phyloP scores from a whole-genome alignment of 1,140 invertebrate species.

The Trichomalopsis sarcophagae region DNA sequence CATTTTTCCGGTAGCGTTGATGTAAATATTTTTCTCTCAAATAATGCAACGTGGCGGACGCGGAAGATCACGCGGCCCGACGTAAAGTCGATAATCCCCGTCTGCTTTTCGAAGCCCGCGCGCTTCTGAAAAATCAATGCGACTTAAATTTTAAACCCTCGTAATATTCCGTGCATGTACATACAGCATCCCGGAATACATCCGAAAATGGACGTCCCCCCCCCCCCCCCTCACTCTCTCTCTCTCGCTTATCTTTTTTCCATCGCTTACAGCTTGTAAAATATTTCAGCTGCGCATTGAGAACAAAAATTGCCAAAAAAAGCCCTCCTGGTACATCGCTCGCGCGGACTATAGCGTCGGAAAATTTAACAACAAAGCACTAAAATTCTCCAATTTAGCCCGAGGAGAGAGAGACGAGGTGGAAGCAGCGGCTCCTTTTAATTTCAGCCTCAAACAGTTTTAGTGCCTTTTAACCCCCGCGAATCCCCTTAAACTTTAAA shows the following conservation, averaged over 20 bases:
- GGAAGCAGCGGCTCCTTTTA: not conserved
- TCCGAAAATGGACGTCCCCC: not conserved
- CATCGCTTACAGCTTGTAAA: not conserved
- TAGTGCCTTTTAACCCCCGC: slow-evolving; percentile 19
- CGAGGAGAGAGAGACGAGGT: not conserved
- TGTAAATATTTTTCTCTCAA: not conserved
- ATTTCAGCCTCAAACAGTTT: slow-evolving; percentile 24
- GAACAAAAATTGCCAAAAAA: not conserved
- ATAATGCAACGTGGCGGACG: not conserved
- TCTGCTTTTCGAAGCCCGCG: not conserved
- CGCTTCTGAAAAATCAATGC: slow-evolving; percentile 10
- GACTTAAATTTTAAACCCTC: slow-evolving; percentile 25
- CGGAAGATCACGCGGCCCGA: not conserved
- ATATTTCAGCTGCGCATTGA: not conserved
- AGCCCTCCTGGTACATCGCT: too few species aligned
- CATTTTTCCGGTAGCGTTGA: not conserved
- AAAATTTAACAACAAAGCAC: not conserved
- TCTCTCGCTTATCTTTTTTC: not conserved
- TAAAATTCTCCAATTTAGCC: slow-evolving; percentile 6
- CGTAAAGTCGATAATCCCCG: slow-evolving; percentile 25
- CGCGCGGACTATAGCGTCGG: too few species aligned
- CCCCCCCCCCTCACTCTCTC: not conserved
- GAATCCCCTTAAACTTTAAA: slow-evolving; percentile 34
- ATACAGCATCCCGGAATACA: not conserved
- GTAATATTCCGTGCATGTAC: slow-evolving; percentile 4